Evolutionary conservation across 2,797 vertebrate species (phyloP).

Genomic region (Amniataba percoides): DNA sequence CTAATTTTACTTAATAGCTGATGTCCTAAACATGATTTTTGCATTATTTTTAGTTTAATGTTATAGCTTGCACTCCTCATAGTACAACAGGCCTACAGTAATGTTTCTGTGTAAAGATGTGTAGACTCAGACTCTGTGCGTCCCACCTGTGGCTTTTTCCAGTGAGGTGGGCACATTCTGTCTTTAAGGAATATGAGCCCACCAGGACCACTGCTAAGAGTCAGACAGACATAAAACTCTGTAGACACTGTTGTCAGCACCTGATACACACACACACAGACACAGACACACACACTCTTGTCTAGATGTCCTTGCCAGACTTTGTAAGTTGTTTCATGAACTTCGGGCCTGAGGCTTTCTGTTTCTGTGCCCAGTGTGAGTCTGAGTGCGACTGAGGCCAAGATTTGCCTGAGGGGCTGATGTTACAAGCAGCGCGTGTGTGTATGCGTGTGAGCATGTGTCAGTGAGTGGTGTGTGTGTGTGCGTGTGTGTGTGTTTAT

Average conservation of each 20-base stretch:
- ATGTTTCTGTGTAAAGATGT: not conserved
- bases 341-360: constrained; percentile 40
- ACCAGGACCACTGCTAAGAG: constrained; percentile 41
- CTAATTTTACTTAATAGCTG: not conserved
- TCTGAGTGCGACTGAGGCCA: constrained; percentile 53
- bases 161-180: constrained; percentile 51
- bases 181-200: constrained; percentile 30
- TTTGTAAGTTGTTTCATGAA: constrained; percentile 43
- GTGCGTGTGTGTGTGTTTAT: constrained; percentile 32
- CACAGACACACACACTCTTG: constrained; percentile 4
- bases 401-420: constrained; percentile 43
- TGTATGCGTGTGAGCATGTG: constrained; percentile 29
- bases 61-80: not conserved
- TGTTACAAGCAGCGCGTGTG: constrained; percentile 29
- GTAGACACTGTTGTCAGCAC: constrained; percentile 65
- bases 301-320: constrained; percentile 20
- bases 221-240: constrained; percentile 59
- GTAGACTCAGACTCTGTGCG: constrained; percentile 13
- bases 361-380: constrained; percentile 33
- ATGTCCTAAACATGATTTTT: not conserved
- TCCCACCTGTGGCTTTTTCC: constrained; percentile 55
- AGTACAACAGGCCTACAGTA: not conserved
- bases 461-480: constrained; percentile 24
- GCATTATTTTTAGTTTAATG: not conserved
- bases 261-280: constrained; percentile 31